Base-by-base conservation (phyloP, 2,888 invertebrate genomes). In the Boloria selene region DNA sequence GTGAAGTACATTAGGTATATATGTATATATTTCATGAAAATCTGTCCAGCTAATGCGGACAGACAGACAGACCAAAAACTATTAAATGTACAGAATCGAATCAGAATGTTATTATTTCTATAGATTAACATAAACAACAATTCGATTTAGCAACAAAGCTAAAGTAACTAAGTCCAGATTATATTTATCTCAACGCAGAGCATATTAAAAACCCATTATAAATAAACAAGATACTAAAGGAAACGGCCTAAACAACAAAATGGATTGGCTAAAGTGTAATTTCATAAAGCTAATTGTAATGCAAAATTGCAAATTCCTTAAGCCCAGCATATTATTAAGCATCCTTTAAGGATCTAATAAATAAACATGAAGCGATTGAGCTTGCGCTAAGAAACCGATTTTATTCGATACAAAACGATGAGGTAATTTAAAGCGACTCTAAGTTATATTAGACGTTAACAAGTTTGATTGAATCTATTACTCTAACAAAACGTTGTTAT, bases 351-450 rank as follows among this genome's bases (percentile, higher is more conserved):
- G 84, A 84, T 79, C 86, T 86, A 77, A 85, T 87, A 89, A 88
- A 88, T 88, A 88, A 85, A 88, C 88, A 88, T 88, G 85, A 88
- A 79, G 75, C 71, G 70, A 73, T 77, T 72, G 75, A 67, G 65
- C 67, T 65, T 50, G 61, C 64, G 58, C 64, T 69, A 65, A 61
- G 54, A 52, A 68, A 67, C 61, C 63, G 68, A 69, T 71, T 69
- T 71, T 70, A 69, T 61, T 59, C 58, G 61, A 64, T 69, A 68
- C 62, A 54, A 70, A 68, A 70, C 65, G 54, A 69, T 51, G 60
- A 64, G 55, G 58, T 58, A 52, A 67, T 68, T 67, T 67, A 55
- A 42, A 42, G 26, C 42, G 58, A 45, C 38, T 22, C 51, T 64
- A 66, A 71, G 63, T 66, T 70, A 62, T 56, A 38, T 61, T 50